phyloP scores from a whole-genome alignment of 2,113 vertebrate species.

The Ageneiosus marmoratus region DNA sequence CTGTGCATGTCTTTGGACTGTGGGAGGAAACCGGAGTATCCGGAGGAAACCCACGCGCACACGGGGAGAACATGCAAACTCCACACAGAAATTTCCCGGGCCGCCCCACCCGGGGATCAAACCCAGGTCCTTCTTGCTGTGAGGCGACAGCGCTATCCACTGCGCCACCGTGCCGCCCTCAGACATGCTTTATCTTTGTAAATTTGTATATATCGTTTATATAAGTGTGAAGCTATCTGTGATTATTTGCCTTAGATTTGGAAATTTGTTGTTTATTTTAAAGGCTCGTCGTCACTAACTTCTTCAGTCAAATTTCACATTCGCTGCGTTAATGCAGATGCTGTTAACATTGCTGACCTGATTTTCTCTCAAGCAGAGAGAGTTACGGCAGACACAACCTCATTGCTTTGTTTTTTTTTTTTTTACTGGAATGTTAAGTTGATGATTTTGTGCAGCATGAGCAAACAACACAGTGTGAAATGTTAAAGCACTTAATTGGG shows the following conservation, averaged over 20 bases:
- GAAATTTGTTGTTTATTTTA: background rate
- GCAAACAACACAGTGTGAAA: background rate
- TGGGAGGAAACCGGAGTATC: no score
- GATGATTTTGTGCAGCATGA: background rate
- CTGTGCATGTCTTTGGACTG: no score
- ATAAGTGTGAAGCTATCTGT: background rate
- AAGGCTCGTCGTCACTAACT: background rate
- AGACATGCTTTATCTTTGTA: background rate
- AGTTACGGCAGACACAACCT: background rate
- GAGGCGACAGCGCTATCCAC: no score
- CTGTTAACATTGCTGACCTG: background rate
- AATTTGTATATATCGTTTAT: background rate
- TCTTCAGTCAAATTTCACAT: background rate
- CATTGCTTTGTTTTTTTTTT: no score
- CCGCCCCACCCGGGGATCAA: no score
- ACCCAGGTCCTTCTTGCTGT: no score
- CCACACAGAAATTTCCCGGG: no score
- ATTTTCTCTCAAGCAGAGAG: background rate
- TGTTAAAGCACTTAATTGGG: background rate
- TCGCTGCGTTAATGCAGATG: background rate
- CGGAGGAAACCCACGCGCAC: no score
- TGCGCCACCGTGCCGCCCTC: no score
- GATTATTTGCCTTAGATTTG: background rate
- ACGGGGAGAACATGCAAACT: no score
- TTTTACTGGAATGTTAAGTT: background rate